These are phyloP conservation scores for Armadillidium nasatum DNA, from an alignment of 1,140 invertebrate genomes.

Conservation along the genomic window DNA sequence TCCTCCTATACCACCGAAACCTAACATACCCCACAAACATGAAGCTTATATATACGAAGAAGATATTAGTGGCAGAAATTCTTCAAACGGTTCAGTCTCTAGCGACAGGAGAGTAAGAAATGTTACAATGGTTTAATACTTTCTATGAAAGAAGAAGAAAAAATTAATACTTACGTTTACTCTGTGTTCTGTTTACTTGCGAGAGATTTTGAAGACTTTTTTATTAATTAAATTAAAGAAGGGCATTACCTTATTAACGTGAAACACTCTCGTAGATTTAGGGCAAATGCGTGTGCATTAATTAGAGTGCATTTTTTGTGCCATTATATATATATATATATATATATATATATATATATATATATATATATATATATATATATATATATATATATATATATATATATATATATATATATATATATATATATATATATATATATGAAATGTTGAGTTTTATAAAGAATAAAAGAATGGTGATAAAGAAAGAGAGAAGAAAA, in stretches of 20 bases:
- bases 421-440: too few species aligned
- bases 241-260: neutral
- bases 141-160: too few species aligned
- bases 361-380: conserved; percentile 2
- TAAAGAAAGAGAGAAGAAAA: too few species aligned
- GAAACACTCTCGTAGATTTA: neutral
- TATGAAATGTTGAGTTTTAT: too few species aligned
- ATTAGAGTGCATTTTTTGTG: neutral
- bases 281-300: neutral
- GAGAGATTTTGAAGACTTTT: neutral
- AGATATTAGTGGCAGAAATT: conserved; percentile 32
- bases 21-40: conserved; percentile 40
- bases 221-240: neutral
- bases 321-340: neutral
- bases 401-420: too few species aligned
- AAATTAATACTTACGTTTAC: too few species aligned
- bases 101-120: conserved; percentile 40
- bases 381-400: conserved; percentile 6
- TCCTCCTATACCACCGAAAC: conserved; percentile 41
- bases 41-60: conserved; percentile 40
- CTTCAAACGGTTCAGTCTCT: conserved; percentile 28
- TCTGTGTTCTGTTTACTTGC: too few species aligned
- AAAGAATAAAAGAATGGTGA: too few species aligned
- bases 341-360: conserved; percentile 6
- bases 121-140: conserved; percentile 43